Conservation (phyloP, 1,140 invertebrate genomes). For the Papilio dardanus region DNA sequence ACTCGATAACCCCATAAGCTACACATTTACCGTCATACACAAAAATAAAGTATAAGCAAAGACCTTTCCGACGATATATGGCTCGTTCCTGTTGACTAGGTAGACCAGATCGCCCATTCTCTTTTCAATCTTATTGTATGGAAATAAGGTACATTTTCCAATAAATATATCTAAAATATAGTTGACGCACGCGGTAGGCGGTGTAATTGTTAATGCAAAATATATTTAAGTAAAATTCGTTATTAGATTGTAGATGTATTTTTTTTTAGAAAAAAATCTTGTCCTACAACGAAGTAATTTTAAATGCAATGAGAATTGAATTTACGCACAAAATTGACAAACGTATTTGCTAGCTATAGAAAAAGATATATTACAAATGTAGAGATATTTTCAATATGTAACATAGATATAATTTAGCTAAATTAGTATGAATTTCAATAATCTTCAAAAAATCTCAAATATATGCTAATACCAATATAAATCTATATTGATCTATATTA, state of each 20-base stretch:
- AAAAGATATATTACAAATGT: not conserved
- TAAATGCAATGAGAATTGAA: constrained; percentile 14
- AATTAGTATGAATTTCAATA: too few relatives aligned
- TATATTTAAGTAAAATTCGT: not conserved
- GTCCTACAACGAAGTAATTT: constrained; percentile 22
- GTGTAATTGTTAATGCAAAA: not conserved
- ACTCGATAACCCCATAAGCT: too few relatives aligned
- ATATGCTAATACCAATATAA: too few relatives aligned
- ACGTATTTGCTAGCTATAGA: not conserved
- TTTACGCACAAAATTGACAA: constrained; percentile 24
- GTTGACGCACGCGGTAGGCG: not conserved
- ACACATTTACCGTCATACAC: too few relatives aligned
- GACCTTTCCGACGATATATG: too few relatives aligned
- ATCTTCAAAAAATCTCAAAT: too few relatives aligned
- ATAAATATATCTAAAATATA: not conserved
- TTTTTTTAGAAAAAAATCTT: not conserved
- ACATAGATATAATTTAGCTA: too few relatives aligned
- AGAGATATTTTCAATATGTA: not conserved
- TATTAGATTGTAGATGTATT: not conserved
- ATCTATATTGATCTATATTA: too few relatives aligned
- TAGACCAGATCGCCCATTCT: too few relatives aligned
- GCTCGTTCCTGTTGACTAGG: too few relatives aligned
- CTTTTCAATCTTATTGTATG: not conserved
- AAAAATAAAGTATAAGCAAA: too few relatives aligned
- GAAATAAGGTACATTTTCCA: not conserved